Percentiles rank a stretch among this genome's conserved stretches.
Evolutionary conservation across 2,113 vertebrate genomes (phyloP).

Genomic region (Sclerurus mexicanus): DNA sequence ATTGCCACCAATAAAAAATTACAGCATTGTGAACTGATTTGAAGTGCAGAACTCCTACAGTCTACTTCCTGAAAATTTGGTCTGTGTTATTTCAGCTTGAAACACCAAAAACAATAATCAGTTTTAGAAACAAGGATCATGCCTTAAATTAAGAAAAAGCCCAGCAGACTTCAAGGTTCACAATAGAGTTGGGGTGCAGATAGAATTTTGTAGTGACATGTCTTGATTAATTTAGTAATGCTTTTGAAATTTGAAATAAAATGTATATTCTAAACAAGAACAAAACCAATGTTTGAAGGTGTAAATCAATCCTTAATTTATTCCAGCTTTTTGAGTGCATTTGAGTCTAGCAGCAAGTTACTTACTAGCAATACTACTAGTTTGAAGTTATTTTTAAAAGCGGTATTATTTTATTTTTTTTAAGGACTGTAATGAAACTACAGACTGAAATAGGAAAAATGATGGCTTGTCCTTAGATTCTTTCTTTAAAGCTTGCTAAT

Average conservation of each 20-base stretch:
- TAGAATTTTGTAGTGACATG: not conserved
- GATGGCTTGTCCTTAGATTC: not conserved
- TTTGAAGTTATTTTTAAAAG: not conserved
- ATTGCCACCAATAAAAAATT: not conserved
- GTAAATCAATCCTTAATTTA: not conserved
- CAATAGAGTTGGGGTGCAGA: not conserved
- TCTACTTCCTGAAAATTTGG: conserved; percentile 15
- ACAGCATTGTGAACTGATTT: conserved; percentile 4
- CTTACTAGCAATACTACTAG: not conserved
- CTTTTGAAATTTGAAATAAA: not conserved
- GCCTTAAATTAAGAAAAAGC: not conserved
- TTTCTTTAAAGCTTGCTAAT: not conserved
- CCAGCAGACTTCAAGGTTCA: not conserved
- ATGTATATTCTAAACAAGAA: not conserved
- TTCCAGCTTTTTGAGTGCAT: not conserved
- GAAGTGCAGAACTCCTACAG: not conserved
- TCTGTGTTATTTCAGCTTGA: conserved; percentile 14
- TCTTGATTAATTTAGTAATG: not conserved
- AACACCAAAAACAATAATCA: not conserved
- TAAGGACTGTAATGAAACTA: not conserved
- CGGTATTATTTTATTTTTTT: not conserved
- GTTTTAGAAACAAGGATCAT: not conserved
- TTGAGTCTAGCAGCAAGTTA: not conserved
- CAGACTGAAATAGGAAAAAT: not conserved
- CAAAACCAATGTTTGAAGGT: not conserved